Evolutionary conservation across 1,140 invertebrate species (phyloP).

Genomic region (Chrysoperla carnea): DNA sequence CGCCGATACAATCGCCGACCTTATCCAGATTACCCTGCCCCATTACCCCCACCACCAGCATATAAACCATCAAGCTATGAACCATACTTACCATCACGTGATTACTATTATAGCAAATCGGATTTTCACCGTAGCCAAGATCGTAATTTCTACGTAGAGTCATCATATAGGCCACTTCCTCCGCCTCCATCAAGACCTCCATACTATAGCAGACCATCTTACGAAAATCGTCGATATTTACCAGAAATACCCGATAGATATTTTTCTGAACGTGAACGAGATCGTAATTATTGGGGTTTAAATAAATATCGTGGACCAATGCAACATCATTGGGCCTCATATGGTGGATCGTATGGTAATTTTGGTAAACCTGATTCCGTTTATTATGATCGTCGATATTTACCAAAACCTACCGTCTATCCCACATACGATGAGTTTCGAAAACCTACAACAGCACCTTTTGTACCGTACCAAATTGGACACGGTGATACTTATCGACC

Average conservation of each 20-base stretch:
- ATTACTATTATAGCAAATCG: neutral
- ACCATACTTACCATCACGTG: conserved; percentile 4
- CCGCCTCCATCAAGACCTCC: neutral
- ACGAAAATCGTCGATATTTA: neutral
- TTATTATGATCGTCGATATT: neutral
- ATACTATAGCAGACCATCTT: too few relatives aligned
- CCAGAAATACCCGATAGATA: conserved; percentile 2
- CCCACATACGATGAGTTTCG: neutral
- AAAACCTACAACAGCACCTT: neutral
- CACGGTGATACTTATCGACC: neutral
- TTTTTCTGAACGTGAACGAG: conserved; percentile 6
- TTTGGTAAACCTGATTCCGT: conserved; percentile 5
- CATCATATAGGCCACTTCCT: neutral
- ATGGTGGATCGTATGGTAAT: conserved; percentile 24
- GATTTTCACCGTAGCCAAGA: neutral
- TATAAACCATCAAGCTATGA: conserved; percentile 1
- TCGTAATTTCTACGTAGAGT: neutral
- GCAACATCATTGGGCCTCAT: conserved; percentile 16
- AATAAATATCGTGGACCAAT: conserved; percentile 7
- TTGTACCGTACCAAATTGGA: neutral
- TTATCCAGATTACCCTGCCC: neutral
- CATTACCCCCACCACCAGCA: neutral
- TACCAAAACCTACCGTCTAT: neutral
- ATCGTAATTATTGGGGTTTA: conserved; percentile 9
- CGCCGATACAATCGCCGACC: conserved; percentile 2